phyloP scores from a whole-genome alignment of 2,888 invertebrate species.

The Yponomeuta evonymella region DNA sequence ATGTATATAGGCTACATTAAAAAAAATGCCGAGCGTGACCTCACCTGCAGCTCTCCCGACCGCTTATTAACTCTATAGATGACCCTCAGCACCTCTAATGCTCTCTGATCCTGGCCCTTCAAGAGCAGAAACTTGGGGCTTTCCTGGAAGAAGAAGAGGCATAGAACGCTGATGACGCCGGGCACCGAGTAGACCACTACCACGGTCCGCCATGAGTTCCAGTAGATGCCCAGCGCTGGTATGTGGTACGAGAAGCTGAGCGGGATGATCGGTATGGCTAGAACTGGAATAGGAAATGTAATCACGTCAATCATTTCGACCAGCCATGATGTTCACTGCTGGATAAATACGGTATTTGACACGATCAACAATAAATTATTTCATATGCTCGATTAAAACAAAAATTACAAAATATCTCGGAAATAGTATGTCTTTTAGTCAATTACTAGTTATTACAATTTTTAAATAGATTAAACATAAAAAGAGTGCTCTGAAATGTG shows the following conservation, averaged over 20 bases:
- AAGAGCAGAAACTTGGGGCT: constrained; percentile 84
- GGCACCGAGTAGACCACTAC: constrained; percentile 79
- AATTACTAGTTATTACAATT: no score
- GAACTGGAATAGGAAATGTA: constrained; percentile 45
- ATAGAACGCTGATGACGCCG: constrained; percentile 73
- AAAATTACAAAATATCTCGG: no score
- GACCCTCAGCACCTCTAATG: constrained; percentile 57
- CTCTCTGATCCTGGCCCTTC: constrained; percentile 72
- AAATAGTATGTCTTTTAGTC: no score
- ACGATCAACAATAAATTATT: no score
- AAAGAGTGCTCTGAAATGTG: no score
- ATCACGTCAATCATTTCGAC: no score
- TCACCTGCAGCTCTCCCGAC: constrained; percentile 40
- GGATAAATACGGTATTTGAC: no score
- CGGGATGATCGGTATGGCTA: constrained; percentile 81
- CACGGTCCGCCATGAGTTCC: constrained; percentile 85
- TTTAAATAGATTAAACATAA: no score
- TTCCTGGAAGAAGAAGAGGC: constrained; percentile 79
- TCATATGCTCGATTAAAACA: no score
- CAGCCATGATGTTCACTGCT: no score
- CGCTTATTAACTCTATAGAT: constrained; percentile 48
- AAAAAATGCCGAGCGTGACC: constrained; percentile 5
- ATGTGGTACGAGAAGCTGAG: constrained; percentile 51
- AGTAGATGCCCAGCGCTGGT: constrained; percentile 62
- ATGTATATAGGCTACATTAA: no score